Evolutionary conservation across 92 coral and sea anemone genomes (phyloP).

Genomic region (Nematostella vectensis): DNA sequence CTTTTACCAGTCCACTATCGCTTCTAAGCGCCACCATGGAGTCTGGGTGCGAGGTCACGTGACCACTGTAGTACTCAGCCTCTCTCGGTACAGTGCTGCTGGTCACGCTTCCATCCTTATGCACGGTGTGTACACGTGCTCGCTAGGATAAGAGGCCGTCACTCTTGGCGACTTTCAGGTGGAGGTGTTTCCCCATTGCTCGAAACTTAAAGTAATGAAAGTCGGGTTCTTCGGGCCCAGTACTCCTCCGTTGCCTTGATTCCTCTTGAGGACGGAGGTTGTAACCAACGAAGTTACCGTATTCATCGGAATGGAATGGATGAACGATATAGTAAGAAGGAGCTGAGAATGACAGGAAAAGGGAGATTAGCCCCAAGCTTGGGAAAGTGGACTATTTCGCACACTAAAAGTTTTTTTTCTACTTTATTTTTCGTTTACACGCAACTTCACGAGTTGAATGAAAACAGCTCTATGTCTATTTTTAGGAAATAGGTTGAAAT

Average conservation of each 20-base stretch:
- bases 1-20: constrained; percentile 1
- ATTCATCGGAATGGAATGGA: constrained; percentile 50
- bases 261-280: constrained; percentile 18
- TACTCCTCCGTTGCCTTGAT: constrained; percentile 38
- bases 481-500: too few relatives aligned
- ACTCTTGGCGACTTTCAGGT: constrained; percentile 47
- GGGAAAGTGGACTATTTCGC: too few relatives aligned
- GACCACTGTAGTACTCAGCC: constrained; percentile 50
- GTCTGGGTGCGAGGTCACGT: constrained; percentile 56
- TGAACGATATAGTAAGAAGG: constrained; percentile 63
- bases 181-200: constrained; percentile 48
- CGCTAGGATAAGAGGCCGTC: constrained; percentile 39
- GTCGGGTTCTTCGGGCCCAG: constrained; percentile 6
- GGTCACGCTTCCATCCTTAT: constrained; percentile 16
- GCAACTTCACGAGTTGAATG: too few relatives aligned
- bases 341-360: constrained; percentile 15
- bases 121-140: constrained; percentile 26
- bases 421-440: too few relatives aligned
- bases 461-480: too few relatives aligned
- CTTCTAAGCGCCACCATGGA: constrained; percentile 64
- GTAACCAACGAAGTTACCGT: constrained; percentile 27
- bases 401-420: too few relatives aligned
- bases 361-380: neutral
- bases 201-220: constrained; percentile 24
- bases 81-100: constrained; percentile 13